Evolutionary conservation across 2,888 invertebrate species (phyloP).

Genomic region (Cenopis cana): DNA sequence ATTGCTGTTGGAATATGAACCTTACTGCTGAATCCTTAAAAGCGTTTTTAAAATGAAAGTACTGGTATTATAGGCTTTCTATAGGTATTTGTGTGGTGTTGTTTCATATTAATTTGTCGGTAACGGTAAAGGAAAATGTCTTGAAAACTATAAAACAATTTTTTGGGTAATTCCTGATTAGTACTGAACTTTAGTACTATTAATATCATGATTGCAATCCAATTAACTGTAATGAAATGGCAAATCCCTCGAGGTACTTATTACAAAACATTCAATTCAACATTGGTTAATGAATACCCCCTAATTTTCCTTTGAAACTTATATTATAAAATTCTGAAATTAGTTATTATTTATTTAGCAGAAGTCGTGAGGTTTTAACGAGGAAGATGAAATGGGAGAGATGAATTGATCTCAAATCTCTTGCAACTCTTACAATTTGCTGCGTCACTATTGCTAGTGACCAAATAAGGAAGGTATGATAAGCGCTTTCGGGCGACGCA

Average conservation of each 20-base stretch:
- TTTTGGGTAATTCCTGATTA: constrained; percentile 21
- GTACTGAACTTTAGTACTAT: neutral
- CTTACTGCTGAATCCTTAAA: neutral
- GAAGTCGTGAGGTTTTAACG: no score
- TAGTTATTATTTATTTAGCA: no score
- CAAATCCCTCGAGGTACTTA: neutral
- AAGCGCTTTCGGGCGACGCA: neutral
- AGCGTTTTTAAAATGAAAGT: neutral
- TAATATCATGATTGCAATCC: neutral
- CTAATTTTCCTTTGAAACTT: no score
- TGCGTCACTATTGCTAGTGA: no score
- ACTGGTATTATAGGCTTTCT: neutral
- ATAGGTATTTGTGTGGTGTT: neutral
- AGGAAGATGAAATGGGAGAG: no score
- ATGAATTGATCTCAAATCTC: no score
- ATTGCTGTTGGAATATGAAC: neutral
- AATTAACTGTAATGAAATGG: constrained; percentile 5
- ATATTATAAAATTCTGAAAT: no score
- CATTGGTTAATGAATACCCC: no score
- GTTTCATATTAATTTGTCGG: constrained; percentile 19
- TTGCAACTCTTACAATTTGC: no score
- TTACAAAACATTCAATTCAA: no score
- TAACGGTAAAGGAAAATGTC: constrained; percentile 8
- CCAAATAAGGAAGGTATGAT: neutral
- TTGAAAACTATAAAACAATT: neutral